Percentiles rank a stretch among this genome's conserved stretches.
These are phyloP conservation scores for Leiothrix lutea DNA, from an alignment of 2,113 vertebrate species.

Conservation along the genomic window DNA sequence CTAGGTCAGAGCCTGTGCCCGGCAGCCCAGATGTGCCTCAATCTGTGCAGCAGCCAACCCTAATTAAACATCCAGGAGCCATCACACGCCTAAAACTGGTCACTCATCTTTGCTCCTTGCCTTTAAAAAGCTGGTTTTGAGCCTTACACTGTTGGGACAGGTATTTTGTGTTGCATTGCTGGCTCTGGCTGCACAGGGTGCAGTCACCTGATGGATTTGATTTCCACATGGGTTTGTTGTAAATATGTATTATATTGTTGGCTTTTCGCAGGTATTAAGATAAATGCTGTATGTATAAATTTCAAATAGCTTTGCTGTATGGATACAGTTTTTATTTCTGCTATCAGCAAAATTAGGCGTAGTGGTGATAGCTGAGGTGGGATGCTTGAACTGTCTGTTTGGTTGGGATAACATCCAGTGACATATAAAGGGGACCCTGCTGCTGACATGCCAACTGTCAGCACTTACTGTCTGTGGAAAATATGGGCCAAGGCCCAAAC, in stretches of 20 bases:
- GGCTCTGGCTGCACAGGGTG: fast-evolving
- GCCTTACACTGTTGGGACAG: neutral
- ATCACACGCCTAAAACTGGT: neutral
- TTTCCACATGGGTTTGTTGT: neutral
- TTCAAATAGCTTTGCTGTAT: neutral
- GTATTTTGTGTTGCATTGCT: fast-evolving
- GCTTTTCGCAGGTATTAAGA: neutral
- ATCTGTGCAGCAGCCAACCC: neutral
- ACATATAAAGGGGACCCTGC: neutral
- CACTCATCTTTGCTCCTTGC: neutral
- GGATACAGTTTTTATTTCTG: neutral
- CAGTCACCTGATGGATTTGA: neutral
- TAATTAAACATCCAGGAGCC: neutral
- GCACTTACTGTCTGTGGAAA: neutral
- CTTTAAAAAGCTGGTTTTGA: neutral
- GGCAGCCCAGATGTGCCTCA: neutral
- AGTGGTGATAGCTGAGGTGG: neutral
- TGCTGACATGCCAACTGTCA: neutral
- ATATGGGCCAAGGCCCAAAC: neutral
- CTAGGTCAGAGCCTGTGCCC: neutral
- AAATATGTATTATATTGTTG: neutral
- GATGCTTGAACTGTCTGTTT: neutral
- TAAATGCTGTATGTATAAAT: neutral
- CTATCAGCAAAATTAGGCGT: neutral
- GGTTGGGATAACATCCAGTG: neutral